phyloP scores from a whole-genome alignment of 2,888 invertebrate species.

The Bombylius discolor region DNA sequence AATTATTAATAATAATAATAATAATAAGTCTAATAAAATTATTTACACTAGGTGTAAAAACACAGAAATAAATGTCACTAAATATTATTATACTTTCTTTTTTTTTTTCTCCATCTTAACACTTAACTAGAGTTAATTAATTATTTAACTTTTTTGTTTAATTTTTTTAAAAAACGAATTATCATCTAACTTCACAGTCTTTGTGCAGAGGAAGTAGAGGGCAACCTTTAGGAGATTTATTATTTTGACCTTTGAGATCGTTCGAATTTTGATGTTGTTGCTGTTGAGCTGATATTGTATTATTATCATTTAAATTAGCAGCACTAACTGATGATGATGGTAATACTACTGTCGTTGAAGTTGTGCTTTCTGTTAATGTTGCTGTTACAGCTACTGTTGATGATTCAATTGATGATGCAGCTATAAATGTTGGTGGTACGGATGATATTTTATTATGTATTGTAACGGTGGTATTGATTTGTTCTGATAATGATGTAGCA shows the following conservation, averaged over 20 bases:
- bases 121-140: neutral
- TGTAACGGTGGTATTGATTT: no score
- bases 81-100: neutral
- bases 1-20: no score
- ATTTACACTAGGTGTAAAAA: constrained; percentile 7
- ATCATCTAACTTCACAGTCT: constrained; percentile 84
- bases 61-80: constrained; percentile 5
- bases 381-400: no score
- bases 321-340: neutral
- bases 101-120: neutral
- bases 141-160: neutral
- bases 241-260: constrained; percentile 14
- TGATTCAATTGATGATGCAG: no score
- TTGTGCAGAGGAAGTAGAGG: constrained; percentile 50
- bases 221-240: constrained; percentile 12
- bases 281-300: constrained; percentile 1
- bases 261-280: constrained; percentile 1
- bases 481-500: no score
- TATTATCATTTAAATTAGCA: constrained; percentile 17
- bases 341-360: constrained; percentile 17
- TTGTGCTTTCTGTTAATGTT: constrained; percentile 10
- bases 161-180: constrained; percentile 23
- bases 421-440: no score
- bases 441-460: no score
- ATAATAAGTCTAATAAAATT: neutral